Base-by-base conservation (phyloP, 1,140 invertebrate species). In the Sycobia sp. region DNA sequence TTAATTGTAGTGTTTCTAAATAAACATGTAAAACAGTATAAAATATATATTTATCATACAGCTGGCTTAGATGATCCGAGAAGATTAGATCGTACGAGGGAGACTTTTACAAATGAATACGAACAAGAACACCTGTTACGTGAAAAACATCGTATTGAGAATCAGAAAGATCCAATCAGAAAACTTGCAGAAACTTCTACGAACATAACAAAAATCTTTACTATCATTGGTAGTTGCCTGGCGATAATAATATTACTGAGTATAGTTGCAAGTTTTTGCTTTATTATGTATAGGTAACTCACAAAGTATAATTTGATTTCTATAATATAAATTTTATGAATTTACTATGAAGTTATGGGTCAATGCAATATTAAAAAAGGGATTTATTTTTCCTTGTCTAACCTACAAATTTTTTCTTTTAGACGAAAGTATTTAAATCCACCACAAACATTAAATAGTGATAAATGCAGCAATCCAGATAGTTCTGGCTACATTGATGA, bases 401-500 rank as follows among this genome's bases (percentile, higher is more conserved):
- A 16, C 2, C 1, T 5, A 39, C 3, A 39, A 39, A 16, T 16
- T 16, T 39, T 23, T 7, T 10, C 34, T 25, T 67, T 32, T 62
- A 81, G 90, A 27, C 84, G 90, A 54, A 84, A 88, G 69, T 90
- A 88, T 72, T 84, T 90, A 63, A 93, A 92, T 75, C 90, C 90
- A 71, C 91, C 89, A 20, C 91, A 92, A 81, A 90, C 90, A 43
- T 83, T 91, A 36, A 89, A 88, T 71, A 83, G 76, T 67, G 90
- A 91, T 71, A 90, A 89, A 73, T 90, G 89, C 75, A 93, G 91
- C 65, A 92, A 93, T 76, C 90, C 90, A 3, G 92, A 94, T 73
- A 93, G 91, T 39, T 93, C 91, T 74, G 91, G 91, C 67, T 94
- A 94, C 71, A 89, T 94, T 51, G 92, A 94, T 77, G 92, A 94